A percentile compares a stretch with the other conserved stretches of the same genome.
Evolutionary conservation across 2,113 vertebrate genomes (phyloP).

Genomic region (Megalops atlanticus): DNA sequence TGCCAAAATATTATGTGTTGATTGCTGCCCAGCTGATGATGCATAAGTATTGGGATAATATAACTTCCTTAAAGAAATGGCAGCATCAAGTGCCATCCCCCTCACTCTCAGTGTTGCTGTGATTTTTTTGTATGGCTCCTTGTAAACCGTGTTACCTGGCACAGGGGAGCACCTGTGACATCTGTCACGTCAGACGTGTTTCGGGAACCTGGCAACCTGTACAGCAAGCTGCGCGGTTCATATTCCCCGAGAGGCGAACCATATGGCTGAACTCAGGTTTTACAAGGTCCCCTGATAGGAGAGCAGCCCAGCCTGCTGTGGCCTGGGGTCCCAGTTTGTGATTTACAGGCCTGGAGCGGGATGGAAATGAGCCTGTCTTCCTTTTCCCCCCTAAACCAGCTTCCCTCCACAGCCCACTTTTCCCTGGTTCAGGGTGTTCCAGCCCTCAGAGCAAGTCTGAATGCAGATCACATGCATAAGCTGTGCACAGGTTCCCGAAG

Average conservation of each 20-base stretch:
- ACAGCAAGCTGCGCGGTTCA: not conserved
- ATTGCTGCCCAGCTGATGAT: too few relatives aligned
- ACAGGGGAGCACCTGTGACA: not conserved
- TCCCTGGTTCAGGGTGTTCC: too few relatives aligned
- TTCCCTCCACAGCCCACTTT: not conserved
- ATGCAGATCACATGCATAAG: too few relatives aligned
- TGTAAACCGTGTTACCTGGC: not conserved
- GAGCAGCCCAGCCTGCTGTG: not conserved
- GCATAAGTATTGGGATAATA: too few relatives aligned
- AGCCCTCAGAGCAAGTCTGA: too few relatives aligned
- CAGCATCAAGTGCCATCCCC: not conserved
- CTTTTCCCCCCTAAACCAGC: not conserved
- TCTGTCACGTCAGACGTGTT: not conserved
- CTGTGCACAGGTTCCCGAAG: too few relatives aligned
- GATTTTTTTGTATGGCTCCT: not conserved
- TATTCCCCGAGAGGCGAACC: constrained; percentile 9
- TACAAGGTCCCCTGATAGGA: constrained; percentile 12
- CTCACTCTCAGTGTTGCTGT: not conserved
- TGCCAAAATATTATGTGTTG: too few relatives aligned
- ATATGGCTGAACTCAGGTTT: not conserved
- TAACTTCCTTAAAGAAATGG: too few relatives aligned
- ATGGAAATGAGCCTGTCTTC: not conserved
- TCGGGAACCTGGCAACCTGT: not conserved
- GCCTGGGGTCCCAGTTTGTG: not conserved
- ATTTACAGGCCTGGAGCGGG: not conserved